phyloP scores from a whole-genome alignment of 2,797 vertebrate species.

The Etheostoma nigrum region DNA sequence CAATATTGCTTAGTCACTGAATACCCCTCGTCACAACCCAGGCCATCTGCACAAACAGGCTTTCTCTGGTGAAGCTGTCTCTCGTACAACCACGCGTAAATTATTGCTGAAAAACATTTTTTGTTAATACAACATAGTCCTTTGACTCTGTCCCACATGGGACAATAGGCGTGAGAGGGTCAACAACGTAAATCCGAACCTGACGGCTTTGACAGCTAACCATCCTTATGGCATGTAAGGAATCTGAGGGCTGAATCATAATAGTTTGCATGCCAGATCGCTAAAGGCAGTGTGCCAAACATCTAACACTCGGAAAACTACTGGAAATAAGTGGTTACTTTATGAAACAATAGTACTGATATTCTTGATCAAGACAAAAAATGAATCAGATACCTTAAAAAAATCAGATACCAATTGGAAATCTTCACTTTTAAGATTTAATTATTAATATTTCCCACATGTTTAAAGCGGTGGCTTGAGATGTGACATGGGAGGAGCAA shows the following conservation, averaged over 20 bases:
- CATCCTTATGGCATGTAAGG: constrained; percentile 61
- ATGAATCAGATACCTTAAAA: background rate
- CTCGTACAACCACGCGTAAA: constrained; percentile 75
- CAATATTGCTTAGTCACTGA: constrained; percentile 17
- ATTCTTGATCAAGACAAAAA: background rate
- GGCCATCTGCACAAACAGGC: constrained; percentile 64
- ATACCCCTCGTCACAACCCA: constrained; percentile 26
- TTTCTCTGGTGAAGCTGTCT: constrained; percentile 50
- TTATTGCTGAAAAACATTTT: constrained; percentile 65
- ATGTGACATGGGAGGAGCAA: constrained; percentile 26
- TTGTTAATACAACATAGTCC: constrained; percentile 68
- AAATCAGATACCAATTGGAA: background rate
- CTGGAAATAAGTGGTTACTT: background rate
- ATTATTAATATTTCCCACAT: background rate
- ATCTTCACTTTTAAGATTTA: background rate
- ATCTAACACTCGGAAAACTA: background rate
- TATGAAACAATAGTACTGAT: background rate
- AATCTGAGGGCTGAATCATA: constrained; percentile 52
- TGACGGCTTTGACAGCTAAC: constrained; percentile 53
- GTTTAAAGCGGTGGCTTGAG: constrained; percentile 22
- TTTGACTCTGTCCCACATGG: constrained; percentile 36
- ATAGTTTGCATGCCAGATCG: constrained; percentile 32
- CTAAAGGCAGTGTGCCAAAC: constrained; percentile 8
- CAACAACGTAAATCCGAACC: constrained; percentile 45
- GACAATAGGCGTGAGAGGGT: constrained; percentile 47